Conservation (phyloP, 1,140 invertebrate species). For the Episyrphus balteatus region DNA sequence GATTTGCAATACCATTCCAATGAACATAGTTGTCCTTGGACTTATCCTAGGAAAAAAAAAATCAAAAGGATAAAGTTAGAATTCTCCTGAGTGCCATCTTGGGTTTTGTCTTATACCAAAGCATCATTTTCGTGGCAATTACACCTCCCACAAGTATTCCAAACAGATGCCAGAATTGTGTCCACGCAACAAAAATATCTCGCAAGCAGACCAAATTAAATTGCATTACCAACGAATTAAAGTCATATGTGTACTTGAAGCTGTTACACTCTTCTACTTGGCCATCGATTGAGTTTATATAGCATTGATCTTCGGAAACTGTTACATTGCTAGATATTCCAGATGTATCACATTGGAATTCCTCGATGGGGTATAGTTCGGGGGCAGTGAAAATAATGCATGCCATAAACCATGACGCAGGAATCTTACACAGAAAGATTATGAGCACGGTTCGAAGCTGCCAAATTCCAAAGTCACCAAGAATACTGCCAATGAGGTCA, state of each 20-base stretch:
- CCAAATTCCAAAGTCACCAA: conserved; percentile 37
- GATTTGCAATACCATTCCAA: conserved; percentile 32
- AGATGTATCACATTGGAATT: conserved; percentile 22
- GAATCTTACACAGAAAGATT: conserved; percentile 37
- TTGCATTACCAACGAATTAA: conserved; percentile 33
- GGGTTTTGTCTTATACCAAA: conserved; percentile 14
- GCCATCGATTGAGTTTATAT: conserved; percentile 8
- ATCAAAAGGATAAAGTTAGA: background rate
- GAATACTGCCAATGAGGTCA: conserved; percentile 30
- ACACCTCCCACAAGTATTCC: conserved; percentile 37
- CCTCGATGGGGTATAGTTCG: conserved; percentile 23
- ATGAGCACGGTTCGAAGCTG: conserved; percentile 35
- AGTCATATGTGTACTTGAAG: conserved; percentile 22
- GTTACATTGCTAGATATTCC: conserved; percentile 9
- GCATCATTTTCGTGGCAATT: conserved; percentile 34
- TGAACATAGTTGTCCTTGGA: conserved; percentile 32
- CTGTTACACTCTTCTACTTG: conserved; percentile 20
- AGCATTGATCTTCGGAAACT: conserved; percentile 19
- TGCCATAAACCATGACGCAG: conserved; percentile 40
- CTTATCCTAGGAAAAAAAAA: conserved; percentile 17
- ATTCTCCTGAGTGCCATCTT: background rate
- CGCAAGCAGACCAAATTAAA: conserved; percentile 36
- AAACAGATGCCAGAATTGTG: conserved; percentile 38
- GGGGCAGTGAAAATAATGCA: conserved; percentile 36
- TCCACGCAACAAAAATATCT: conserved; percentile 36